Conservation (phyloP, 2,113 vertebrate species). For the Ophiodon elongatus region DNA sequence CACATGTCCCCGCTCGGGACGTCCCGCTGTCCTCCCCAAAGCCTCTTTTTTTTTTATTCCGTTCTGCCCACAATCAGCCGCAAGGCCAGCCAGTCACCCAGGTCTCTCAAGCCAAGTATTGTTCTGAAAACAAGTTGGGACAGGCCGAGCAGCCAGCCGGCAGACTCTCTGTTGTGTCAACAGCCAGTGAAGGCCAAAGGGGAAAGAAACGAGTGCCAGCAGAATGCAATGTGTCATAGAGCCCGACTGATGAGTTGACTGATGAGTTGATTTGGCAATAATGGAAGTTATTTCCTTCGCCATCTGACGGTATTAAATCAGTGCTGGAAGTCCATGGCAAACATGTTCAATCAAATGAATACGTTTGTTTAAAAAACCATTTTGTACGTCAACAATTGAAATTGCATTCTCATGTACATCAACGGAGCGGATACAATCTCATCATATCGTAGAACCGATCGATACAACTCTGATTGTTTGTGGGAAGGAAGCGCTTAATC, state of each 20-base stretch:
- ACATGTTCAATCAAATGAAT: too few relatives aligned
- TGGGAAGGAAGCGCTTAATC: neutral
- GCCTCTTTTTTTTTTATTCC: neutral
- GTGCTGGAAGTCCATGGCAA: too few relatives aligned
- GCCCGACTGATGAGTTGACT: neutral
- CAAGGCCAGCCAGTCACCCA: neutral
- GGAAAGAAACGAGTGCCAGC: neutral
- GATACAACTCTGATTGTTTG: neutral
- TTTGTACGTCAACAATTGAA: neutral
- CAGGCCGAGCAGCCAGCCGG: neutral
- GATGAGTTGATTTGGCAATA: conserved; percentile 10
- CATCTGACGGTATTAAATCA: neutral
- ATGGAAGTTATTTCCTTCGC: neutral
- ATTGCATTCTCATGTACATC: neutral
- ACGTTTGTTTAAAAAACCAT: too few relatives aligned
- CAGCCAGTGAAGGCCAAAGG: conserved; percentile 3
- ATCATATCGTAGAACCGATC: neutral
- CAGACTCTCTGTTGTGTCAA: conserved; percentile 20
- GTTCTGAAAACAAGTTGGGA: conserved; percentile 24
- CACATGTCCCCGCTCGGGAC: neutral
- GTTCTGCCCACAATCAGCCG: neutral
- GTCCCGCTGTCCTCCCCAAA: rapidly evolving
- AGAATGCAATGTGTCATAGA: conserved; percentile 4
- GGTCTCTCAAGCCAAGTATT: neutral
- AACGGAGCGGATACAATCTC: neutral